Base-by-base conservation (phyloP, 2,797 vertebrate genomes). In the Podarcis lilfordi region DNA sequence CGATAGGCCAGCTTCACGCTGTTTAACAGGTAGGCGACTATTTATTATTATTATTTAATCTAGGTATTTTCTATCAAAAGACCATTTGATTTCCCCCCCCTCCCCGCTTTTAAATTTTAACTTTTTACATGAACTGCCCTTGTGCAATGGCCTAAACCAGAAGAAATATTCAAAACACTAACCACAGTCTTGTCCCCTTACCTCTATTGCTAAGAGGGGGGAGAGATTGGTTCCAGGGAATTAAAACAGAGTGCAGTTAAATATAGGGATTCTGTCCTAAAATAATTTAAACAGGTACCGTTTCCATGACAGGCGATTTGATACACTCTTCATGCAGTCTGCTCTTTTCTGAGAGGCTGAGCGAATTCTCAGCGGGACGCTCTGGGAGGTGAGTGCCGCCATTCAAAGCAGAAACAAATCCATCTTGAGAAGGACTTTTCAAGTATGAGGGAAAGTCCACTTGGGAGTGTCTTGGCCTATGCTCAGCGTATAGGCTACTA, bases 401-500 rank as follows among this genome's bases (percentile, higher is more conserved):
- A 82, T 97, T 98, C 95, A 97, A 86, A 37, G 96, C 37, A 83
- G 97, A 96, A 91, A 97, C 97, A 96, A 98, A 99, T 86, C 97
- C 97, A 91, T 98, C 97, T 94, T 97, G 97, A 80, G 96, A 96
- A 95, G 98, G 98, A 95, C 97, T 98, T 98, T 99, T 99, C 96
- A 99, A 97, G 97, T 98, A 99, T 71, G 98, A 98, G 88, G 98
- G 98, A 95, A 98, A 98, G 95, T 98, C 98, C 92, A 98, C 96
- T 95, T 97, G 98, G 17, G 97, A 96, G 94, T 97, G 97, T 88
- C 77, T 95, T 32, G 97, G 96, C 25, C 97, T 96, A 74, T 97
- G 98, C 91, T 98, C 98, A 2, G 92, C 86, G 77, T 98, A 98
- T 5, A 97, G 95, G 81, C 95, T 96, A 94, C 96, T 98, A 91